Evolutionary conservation across 2,888 invertebrate species (phyloP).

Genomic region (Fragum whitleyi): DNA sequence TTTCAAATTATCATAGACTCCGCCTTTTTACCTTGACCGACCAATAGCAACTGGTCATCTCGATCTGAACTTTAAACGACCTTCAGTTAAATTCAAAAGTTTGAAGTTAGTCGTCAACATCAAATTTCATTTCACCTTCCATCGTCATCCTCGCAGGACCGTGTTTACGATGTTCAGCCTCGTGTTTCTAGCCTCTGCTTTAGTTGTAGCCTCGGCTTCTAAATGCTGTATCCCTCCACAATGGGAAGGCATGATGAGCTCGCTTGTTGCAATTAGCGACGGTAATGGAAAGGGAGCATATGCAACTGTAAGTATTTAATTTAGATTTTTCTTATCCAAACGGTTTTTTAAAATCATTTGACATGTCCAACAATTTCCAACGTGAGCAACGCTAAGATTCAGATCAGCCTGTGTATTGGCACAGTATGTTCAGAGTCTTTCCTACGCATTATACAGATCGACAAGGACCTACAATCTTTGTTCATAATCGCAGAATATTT

Average conservation of each 20-base stretch:
- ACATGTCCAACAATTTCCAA: too few species aligned
- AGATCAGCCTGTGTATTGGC: too few species aligned
- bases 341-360: background rate
- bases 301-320: slow-evolving; percentile 38
- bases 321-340: background rate
- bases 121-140: slow-evolving; percentile 2
- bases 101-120: background rate
- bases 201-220: slow-evolving; percentile 41
- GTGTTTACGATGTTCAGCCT: slow-evolving; percentile 25
- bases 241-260: slow-evolving; percentile 40
- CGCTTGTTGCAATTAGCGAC: slow-evolving; percentile 31
- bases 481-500: too few species aligned
- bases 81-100: slow-evolving; percentile 18
- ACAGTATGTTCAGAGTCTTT: too few species aligned
- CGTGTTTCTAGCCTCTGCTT: slow-evolving; percentile 32
- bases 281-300: slow-evolving; percentile 37
- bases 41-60: background rate
- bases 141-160: slow-evolving; percentile 29
- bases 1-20: background rate
- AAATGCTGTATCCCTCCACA: slow-evolving; percentile 57
- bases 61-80: background rate
- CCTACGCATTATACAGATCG: too few species aligned
- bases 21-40: background rate
- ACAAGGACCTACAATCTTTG: too few species aligned
- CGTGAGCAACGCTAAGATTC: too few species aligned